These are phyloP conservation scores for Neoitamus cyanurus DNA, from an alignment of 2,888 invertebrate genomes.

Conservation along the genomic window DNA sequence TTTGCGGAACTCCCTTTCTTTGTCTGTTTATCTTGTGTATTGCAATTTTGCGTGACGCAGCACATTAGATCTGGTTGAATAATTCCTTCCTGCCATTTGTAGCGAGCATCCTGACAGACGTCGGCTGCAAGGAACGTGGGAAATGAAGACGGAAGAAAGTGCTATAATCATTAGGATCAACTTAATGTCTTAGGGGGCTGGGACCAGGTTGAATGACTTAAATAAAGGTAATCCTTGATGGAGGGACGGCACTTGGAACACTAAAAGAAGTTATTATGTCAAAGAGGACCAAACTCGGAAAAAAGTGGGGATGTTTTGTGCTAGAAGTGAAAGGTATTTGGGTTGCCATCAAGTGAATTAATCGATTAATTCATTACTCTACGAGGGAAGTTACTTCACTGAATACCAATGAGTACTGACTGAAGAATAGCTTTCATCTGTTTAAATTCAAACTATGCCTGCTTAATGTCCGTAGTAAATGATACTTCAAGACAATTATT, in stretches of 20 bases:
- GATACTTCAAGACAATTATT: no score
- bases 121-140: not conserved
- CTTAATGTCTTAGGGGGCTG: constrained; percentile 15
- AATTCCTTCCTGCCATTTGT: constrained; percentile 30
- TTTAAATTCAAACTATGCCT: not conserved
- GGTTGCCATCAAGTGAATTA: not conserved
- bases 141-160: constrained; percentile 21
- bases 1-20: not conserved
- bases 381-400: not conserved
- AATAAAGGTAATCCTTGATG: constrained; percentile 12
- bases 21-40: constrained; percentile 31
- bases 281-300: not conserved
- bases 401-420: not conserved
- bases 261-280: constrained; percentile 8
- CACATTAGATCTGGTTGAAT: constrained; percentile 34
- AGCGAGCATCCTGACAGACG: constrained; percentile 28
- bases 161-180: constrained; percentile 35
- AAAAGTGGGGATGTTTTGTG: not conserved
- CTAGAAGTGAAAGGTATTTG: not conserved
- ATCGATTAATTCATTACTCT: not conserved
- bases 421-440: not conserved
- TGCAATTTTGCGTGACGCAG: constrained; percentile 35
- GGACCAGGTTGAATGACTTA: constrained; percentile 19
- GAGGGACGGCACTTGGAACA: not conserved
- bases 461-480: no score